Evolutionary conservation across 2,113 vertebrate species (phyloP).

Genomic region (Poecilia latipinna): DNA sequence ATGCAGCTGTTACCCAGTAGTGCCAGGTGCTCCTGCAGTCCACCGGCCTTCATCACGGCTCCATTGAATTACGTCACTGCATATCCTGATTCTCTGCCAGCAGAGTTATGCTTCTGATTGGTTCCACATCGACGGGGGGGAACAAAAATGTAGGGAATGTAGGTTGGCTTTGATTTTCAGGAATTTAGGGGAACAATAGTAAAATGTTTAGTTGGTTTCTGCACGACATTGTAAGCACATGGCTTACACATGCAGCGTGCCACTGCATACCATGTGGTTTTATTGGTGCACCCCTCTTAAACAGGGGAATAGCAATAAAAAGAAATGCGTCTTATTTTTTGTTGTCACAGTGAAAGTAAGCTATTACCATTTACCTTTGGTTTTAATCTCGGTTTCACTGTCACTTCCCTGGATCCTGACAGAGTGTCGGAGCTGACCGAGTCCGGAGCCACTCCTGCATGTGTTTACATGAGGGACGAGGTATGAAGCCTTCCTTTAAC

Average conservation of each 20-base stretch:
- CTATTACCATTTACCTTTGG: background rate
- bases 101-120: constrained; percentile 60
- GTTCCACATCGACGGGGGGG: constrained; percentile 13
- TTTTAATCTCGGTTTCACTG: background rate
- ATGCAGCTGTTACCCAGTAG: constrained; percentile 64
- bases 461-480: constrained; percentile 84
- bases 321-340: constrained; percentile 21
- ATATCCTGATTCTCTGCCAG: constrained; percentile 66
- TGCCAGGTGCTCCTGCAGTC: constrained; percentile 58
- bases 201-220: constrained; percentile 69
- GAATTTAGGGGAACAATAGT: constrained; percentile 46
- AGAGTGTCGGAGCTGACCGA: constrained; percentile 56
- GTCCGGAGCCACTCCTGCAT: constrained; percentile 74
- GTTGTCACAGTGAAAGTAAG: constrained; percentile 25
- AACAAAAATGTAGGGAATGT: constrained; percentile 44
- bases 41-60: constrained; percentile 63
- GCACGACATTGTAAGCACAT: constrained; percentile 53
- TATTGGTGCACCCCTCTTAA: constrained; percentile 16
- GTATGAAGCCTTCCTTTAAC: constrained; percentile 49
- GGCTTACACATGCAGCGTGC: constrained; percentile 58
- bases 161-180: constrained; percentile 52
- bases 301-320: too few relatives aligned
- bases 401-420: constrained; percentile 13
- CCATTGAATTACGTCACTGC: constrained; percentile 74
- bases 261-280: constrained; percentile 36